Base-by-base conservation (phyloP, 2,113 vertebrate genomes). In the Periophthalmodon schlosseri region DNA sequence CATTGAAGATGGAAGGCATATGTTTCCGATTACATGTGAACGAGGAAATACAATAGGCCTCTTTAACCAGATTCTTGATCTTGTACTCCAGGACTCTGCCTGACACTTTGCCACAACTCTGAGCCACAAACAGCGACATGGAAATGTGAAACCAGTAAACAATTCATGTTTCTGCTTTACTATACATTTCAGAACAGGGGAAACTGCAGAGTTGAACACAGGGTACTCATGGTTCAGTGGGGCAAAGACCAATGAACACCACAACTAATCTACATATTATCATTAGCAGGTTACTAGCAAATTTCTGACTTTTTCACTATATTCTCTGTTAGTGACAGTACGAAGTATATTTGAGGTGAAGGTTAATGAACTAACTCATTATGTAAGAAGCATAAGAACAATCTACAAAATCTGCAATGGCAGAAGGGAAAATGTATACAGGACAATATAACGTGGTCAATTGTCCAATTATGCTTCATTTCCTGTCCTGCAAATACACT, bases 81-180 rank as follows among this genome's bases (percentile, higher is more conserved):
- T 88, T 88, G 92, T 90, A 87, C 84, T 56, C 84, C 85, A 73
- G 84, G 88, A 93, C 92, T 84, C 78, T 76, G 84, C 80, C 83
- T 90, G 92, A 93, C 92, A 87, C 87, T 86, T 87, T 87, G 86
- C 91, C 90, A 85, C 89, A 83, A 84, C 75, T 83, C 80, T 82
- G 73, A 73, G 77, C 91, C 87, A 84, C 87, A 88, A 91, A 91
- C 89, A 89, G 88, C 81, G 87, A 91, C 87, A 84, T 73, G 70
- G 89, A 88, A 93, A 94, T 79, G 68, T 15, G 80, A 93, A 64
- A 91, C 87, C 84, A 56, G 77, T 85, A 90, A 94, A 91, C 88
- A 91, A 90, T 77, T 77, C 77, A 39, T 87, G 87, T 88, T 91
- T 91, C 85, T 92, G 85, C 83, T 91, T 87, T 88, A 86, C 76